Base-by-base conservation (phyloP, 2,113 vertebrate genomes). In the Myodes glareolus region DNA sequence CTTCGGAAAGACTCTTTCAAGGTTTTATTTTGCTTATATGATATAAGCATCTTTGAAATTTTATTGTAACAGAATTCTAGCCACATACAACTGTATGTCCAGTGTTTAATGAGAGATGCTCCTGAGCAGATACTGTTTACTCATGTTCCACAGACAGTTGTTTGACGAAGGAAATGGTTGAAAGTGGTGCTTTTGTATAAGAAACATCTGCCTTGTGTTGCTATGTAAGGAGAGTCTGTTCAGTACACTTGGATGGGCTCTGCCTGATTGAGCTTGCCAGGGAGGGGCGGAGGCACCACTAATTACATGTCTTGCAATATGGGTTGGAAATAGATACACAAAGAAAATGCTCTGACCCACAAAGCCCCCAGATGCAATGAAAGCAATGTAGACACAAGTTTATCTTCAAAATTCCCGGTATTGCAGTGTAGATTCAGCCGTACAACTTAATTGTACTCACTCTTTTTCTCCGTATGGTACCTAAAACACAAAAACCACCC, bases 281-380 rank as follows among this genome's bases (percentile, higher is more conserved):
- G 11, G 90, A 96, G 87, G 96, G 94, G 87, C 70, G 3, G 84
- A 97, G 63, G 84, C 92, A 94, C 92, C 90, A 78, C 88, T 97
- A 96, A 98, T 97, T 97, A 98, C 94, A 96, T 65, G 88, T 97
- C 96, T 97, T 88, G 39, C 88, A 77, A 93, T 95, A 94, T 94
- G 91, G 80, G 90, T 96, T 98, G 94, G 94, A 97, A 98, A 96
- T 96, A 97, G 98, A 97, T 77, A 95, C 85, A 96, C 94, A 94
- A 86, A 97, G 61, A 61, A 96, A 98, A 97, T 70, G 68, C 88
- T 93, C 58, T 94, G 96, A 70, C 92, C 95, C 95, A 91, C 93
- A 96, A 77, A 97, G 95, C 88, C 63, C 93, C 93, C 67, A 93
- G 96, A 97, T 76, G 73, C 33, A 55, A 96, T 23, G 63, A 97